Evolutionary conservation across 1,140 invertebrate species (phyloP).

Genomic region (Helicorthomorpha holstii): DNA sequence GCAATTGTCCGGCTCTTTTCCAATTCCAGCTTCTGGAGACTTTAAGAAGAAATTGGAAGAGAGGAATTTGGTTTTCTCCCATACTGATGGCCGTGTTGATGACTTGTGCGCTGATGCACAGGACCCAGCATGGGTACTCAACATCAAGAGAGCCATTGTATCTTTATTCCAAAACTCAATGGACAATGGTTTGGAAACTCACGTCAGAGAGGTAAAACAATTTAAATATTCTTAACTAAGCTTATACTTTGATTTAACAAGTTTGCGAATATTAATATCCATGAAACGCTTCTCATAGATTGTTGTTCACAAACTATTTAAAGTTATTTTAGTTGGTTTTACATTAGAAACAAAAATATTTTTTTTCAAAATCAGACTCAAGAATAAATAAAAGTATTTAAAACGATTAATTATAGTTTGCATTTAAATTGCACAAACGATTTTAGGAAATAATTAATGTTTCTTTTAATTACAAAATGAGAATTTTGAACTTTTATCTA

Average conservation of each 20-base stretch:
- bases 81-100: conserved; percentile 25
- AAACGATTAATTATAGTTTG: neutral
- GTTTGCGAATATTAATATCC: neutral
- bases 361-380: too few relatives aligned
- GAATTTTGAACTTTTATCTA: too few relatives aligned
- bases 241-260: conserved; percentile 9
- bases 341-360: neutral
- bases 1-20: conserved; percentile 28
- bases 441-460: too few relatives aligned
- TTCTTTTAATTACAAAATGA: too few relatives aligned
- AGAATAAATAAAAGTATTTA: neutral
- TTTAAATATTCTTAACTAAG: conserved; percentile 4
- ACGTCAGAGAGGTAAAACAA: conserved; percentile 8
- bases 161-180: conserved; percentile 28
- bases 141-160: conserved; percentile 28
- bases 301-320: too few relatives aligned
- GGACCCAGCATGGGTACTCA: conserved; percentile 22
- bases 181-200: conserved; percentile 16
- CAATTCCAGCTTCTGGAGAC: conserved; percentile 12
- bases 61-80: conserved; percentile 34
- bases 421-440: too few relatives aligned
- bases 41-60: conserved; percentile 19
- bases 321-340: neutral
- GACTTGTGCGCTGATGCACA: conserved; percentile 24
- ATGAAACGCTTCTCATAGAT: too few relatives aligned